phyloP scores from a whole-genome alignment of 2,797 vertebrate species.

The Emydoidea blandingii region DNA sequence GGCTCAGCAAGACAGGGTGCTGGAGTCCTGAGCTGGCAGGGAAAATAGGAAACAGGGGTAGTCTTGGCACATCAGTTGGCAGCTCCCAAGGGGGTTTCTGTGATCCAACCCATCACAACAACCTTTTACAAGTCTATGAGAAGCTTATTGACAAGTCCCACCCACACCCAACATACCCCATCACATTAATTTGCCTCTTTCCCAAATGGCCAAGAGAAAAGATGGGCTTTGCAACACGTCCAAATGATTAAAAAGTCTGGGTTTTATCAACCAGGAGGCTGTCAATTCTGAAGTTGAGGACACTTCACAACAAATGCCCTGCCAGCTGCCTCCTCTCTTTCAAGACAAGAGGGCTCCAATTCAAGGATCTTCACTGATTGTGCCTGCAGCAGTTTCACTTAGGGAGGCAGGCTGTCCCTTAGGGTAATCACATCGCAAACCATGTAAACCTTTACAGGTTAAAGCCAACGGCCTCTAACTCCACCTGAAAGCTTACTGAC shows the following conservation, averaged over 20 bases:
- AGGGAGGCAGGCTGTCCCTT: background rate
- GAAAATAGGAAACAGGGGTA: no score
- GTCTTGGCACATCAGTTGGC: no score
- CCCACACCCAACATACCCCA: background rate
- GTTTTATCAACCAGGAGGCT: background rate
- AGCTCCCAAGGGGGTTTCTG: no score
- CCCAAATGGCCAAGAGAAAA: background rate
- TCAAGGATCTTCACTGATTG: background rate
- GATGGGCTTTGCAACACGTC: background rate
- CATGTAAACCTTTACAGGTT: background rate
- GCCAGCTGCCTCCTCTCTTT: background rate
- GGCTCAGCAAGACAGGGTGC: no score
- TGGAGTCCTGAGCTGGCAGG: no score
- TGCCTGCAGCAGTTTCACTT: background rate
- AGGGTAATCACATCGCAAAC: background rate
- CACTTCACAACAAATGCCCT: background rate
- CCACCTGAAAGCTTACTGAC: background rate
- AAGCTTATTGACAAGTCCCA: background rate
- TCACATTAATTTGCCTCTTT: background rate
- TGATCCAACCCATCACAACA: background rate
- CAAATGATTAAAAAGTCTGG: background rate
- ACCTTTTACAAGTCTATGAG: background rate
- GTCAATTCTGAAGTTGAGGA: background rate
- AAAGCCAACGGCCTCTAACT: background rate
- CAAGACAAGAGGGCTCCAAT: background rate